Conservation (phyloP, 2,888 invertebrate species). For the Hyalella azteca region DNA sequence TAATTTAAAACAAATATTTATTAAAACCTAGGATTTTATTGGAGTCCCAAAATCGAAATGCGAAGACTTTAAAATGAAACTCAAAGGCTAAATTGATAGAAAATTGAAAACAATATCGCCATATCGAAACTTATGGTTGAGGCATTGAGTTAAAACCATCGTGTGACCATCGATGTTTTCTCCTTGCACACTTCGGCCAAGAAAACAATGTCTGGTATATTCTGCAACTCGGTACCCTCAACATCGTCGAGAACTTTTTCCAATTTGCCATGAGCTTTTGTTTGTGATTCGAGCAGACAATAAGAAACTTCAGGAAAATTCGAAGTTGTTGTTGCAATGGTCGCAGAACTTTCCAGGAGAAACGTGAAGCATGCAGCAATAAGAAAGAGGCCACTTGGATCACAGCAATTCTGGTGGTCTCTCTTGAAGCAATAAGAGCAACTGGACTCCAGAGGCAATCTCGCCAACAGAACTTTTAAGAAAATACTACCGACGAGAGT, state of each 20-base stretch:
- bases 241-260: slow-evolving; percentile 11
- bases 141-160: too few relatives aligned
- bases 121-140: too few relatives aligned
- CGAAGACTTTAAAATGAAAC: too few relatives aligned
- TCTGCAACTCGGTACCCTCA: not conserved
- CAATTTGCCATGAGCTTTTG: slow-evolving; percentile 31
- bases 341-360: slow-evolving; percentile 14
- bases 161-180: too few relatives aligned
- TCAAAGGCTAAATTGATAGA: too few relatives aligned
- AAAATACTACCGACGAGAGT: too few relatives aligned
- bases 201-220: slow-evolving; percentile 12
- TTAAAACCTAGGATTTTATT: too few relatives aligned
- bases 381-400: slow-evolving; percentile 9
- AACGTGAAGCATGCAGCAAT: not conserved
- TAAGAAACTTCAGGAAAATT: slow-evolving; percentile 14
- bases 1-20: too few relatives aligned
- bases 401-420: not conserved
- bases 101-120: too few relatives aligned
- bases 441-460: not conserved
- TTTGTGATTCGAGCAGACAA: slow-evolving; percentile 16
- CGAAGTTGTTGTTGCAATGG: not conserved
- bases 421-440: not conserved
- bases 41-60: too few relatives aligned
- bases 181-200: not conserved
- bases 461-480: too few relatives aligned